phyloP scores from a whole-genome alignment of 2,797 vertebrate species.

The Pangasius macronema region DNA sequence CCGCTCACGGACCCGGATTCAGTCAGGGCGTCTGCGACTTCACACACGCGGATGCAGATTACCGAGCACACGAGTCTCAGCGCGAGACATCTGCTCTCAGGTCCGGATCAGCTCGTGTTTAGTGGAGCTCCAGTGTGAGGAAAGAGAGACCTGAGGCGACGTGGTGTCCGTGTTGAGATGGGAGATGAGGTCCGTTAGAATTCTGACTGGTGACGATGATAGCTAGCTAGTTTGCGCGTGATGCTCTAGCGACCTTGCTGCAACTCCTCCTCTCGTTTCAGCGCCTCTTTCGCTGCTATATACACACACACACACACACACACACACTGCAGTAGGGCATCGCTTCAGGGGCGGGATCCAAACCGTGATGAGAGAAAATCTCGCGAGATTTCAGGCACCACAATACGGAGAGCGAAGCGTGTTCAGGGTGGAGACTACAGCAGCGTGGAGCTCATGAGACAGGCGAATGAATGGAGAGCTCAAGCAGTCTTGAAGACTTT shows the following conservation, averaged over 20 bases:
- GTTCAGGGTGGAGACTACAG: conserved; percentile 40
- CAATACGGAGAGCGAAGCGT: neutral
- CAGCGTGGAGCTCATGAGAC: neutral
- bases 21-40: conserved; percentile 39
- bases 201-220: neutral
- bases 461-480: no score
- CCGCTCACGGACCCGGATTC: conserved; percentile 13
- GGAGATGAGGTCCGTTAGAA: neutral
- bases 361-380: neutral
- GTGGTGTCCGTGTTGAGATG: neutral
- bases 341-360: conserved; percentile 56
- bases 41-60: conserved; percentile 48
- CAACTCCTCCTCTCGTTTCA: conserved; percentile 58
- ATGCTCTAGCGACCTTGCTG: conserved; percentile 62
- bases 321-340: conserved; percentile 57
- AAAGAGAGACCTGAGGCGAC: neutral
- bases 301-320: conserved; percentile 37
- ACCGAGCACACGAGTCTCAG: conserved; percentile 48
- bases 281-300: conserved; percentile 55
- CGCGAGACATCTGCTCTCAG: conserved; percentile 39
- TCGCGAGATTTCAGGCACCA: conserved; percentile 58
- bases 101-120: neutral
- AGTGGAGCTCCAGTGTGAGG: neutral
- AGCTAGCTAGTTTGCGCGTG: conserved; percentile 30
- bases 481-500: neutral